These are phyloP conservation scores for Myiothlypis chrysogaster DNA, from an alignment of 2,797 vertebrate genomes.

Conservation along the genomic window DNA sequence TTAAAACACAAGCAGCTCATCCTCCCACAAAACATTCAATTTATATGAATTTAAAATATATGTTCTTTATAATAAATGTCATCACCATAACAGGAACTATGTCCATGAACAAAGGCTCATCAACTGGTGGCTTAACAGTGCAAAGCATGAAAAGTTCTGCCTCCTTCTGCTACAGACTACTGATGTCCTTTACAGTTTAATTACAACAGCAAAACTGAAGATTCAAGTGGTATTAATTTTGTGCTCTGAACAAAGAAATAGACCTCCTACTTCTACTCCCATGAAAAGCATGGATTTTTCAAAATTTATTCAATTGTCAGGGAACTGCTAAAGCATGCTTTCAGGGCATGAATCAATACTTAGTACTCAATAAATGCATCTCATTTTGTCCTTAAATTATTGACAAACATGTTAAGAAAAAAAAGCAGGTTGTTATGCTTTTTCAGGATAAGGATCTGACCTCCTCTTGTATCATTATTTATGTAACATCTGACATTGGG, in stretches of 20 bases:
- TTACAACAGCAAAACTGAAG: background rate
- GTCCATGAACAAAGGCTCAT: background rate
- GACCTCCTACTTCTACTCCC: background rate
- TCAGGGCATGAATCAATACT: background rate
- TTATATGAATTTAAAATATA: background rate
- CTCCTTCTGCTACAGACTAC: background rate
- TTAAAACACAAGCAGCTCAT: background rate
- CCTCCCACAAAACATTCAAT: background rate
- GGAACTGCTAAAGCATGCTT: background rate
- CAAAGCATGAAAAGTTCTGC: background rate
- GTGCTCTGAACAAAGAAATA: background rate
- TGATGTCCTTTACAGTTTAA: background rate
- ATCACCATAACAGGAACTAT: background rate
- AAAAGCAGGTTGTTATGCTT: rapidly evolving
- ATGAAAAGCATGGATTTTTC: background rate
- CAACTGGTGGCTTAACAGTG: background rate
- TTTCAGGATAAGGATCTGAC: background rate
- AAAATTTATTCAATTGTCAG: background rate
- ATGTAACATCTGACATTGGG: background rate
- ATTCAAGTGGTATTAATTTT: background rate
- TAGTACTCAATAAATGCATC: background rate
- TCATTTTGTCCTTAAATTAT: background rate
- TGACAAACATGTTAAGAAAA: background rate
- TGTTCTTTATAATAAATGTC: background rate
- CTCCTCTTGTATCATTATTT: background rate